Evolutionary conservation across 2,888 invertebrate species (phyloP).

Genomic region (Seladonia tumulorum): DNA sequence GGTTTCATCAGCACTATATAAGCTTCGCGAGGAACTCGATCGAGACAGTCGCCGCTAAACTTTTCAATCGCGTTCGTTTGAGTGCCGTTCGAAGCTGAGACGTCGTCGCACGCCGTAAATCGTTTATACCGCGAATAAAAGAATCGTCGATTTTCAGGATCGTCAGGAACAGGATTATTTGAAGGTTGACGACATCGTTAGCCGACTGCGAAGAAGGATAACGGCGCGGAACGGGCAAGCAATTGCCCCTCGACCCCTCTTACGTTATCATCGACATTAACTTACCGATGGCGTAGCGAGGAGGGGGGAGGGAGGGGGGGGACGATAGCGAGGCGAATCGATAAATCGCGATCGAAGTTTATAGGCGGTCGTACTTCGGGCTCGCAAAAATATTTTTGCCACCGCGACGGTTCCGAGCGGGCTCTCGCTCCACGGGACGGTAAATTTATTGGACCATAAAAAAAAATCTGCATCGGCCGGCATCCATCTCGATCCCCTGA

Average conservation of each 20-base stretch:
- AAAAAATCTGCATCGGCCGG: conserved; percentile 50
- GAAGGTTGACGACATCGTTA: conserved; percentile 33
- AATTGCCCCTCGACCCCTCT: conserved; percentile 10
- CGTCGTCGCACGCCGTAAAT: no score
- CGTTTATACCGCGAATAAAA: no score
- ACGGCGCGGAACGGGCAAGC: background rate
- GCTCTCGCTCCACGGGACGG: conserved; percentile 16
- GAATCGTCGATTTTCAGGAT: background rate
- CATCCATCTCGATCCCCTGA: conserved; percentile 37
- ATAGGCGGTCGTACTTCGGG: conserved; percentile 57
- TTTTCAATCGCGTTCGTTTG: no score
- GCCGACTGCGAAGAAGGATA: conserved; percentile 31
- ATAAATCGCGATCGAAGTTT: conserved; percentile 57
- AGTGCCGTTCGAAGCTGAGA: no score
- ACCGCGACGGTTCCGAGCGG: conserved; percentile 23
- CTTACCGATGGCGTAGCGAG: background rate
- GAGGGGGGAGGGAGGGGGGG: background rate
- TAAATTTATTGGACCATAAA: conserved; percentile 58
- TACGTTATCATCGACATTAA: conserved; percentile 37
- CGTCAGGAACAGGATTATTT: background rate
- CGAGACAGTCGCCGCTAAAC: no score
- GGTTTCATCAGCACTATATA: no score
- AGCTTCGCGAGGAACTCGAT: no score
- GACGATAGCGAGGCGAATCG: conserved; percentile 43
- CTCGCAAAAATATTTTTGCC: conserved; percentile 59